Percentiles rank a stretch among this genome's conserved stretches.
phyloP scores from a whole-genome alignment of 2,113 vertebrate genomes.

The Aegithalos caudatus region DNA sequence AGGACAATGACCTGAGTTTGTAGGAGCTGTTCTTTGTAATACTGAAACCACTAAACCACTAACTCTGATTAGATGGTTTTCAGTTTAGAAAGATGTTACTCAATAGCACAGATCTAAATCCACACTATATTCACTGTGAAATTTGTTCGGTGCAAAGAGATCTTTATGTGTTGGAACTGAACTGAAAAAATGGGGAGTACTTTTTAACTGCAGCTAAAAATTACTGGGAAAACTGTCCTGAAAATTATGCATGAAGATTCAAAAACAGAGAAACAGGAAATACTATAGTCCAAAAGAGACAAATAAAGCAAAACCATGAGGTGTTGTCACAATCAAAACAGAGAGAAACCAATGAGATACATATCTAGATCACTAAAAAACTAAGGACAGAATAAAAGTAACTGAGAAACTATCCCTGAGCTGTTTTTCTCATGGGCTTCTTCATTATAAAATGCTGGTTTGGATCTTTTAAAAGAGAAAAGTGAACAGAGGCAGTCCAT shows the following conservation, averaged over 20 bases:
- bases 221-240: background rate
- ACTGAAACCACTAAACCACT: background rate
- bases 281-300: background rate
- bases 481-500: background rate
- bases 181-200: background rate
- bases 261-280: background rate
- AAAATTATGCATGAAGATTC: background rate
- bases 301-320: background rate
- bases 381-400: background rate
- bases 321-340: background rate
- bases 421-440: background rate
- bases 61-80: background rate
- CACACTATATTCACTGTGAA: background rate
- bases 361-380: background rate
- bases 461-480: background rate
- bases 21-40: background rate
- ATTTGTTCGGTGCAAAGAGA: background rate
- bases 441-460: background rate
- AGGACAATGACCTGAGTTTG: slow-evolving; percentile 32
- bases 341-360: background rate
- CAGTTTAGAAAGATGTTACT: background rate
- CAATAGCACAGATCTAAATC: background rate
- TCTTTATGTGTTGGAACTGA: background rate
- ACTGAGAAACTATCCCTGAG: background rate
- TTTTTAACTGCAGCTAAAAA: background rate